phyloP scores from a whole-genome alignment of 2,797 vertebrate species.

The Ctenopoma kingsleyae region DNA sequence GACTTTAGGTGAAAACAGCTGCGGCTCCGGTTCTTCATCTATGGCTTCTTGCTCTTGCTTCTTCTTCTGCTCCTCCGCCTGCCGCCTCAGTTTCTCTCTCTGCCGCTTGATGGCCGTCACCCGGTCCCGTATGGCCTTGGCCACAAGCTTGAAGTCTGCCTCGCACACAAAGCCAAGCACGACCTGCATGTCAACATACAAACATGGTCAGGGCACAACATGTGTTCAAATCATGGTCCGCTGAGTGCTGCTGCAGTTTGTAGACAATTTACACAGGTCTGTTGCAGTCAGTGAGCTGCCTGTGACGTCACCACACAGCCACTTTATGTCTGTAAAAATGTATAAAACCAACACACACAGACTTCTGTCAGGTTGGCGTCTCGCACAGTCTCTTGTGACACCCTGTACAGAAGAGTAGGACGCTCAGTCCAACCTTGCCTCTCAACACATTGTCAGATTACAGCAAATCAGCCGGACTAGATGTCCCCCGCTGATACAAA shows the following conservation, averaged over 20 bases:
- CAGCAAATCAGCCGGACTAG: constrained; percentile 48
- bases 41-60: constrained; percentile 77
- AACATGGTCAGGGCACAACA: constrained; percentile 53
- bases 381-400: constrained; percentile 18
- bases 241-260: constrained; percentile 18
- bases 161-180: constrained; percentile 93
- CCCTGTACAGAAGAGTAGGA: constrained; percentile 26
- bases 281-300: constrained; percentile 4
- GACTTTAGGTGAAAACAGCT: constrained; percentile 64
- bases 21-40: constrained; percentile 84
- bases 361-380: background rate
- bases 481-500: constrained; percentile 67
- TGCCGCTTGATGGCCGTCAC: constrained; percentile 93
- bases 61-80: constrained; percentile 78
- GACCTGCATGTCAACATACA: constrained; percentile 83
- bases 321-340: constrained; percentile 19
- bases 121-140: constrained; percentile 93
- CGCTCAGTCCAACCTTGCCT: constrained; percentile 41
- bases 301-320: constrained; percentile 2
- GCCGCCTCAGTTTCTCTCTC: constrained; percentile 89
- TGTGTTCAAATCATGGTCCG: constrained; percentile 8
- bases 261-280: constrained; percentile 21
- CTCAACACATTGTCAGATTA: constrained; percentile 77
- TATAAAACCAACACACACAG: constrained; percentile 4
- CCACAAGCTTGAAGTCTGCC: constrained; percentile 95